A percentile compares a stretch with the other conserved stretches of the same genome.
Conservation (phyloP, 2,113 vertebrate genomes). For the Ranitomeya imitator region DNA sequence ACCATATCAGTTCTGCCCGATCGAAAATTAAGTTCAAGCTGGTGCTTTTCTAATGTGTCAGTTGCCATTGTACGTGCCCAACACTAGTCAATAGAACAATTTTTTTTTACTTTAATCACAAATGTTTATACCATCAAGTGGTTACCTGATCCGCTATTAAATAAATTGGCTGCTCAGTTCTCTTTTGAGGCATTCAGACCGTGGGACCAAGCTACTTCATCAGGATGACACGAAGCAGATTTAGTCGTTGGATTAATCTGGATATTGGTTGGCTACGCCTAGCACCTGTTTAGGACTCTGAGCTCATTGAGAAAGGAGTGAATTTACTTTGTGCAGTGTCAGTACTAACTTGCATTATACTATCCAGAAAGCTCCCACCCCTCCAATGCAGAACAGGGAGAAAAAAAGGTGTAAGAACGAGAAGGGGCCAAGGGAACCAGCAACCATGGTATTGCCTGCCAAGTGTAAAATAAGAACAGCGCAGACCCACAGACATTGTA, state of each 20-base stretch:
- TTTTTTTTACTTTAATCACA: slow-evolving; percentile 7
- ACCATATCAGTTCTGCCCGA: background rate
- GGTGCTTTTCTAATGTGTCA: background rate
- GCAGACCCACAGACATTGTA: slow-evolving; percentile 48
- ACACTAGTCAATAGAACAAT: background rate
- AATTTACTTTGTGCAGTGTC: slow-evolving; percentile 50
- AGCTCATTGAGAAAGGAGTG: slow-evolving; percentile 50
- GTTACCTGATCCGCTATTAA: slow-evolving; percentile 15
- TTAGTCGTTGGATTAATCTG: slow-evolving; percentile 27
- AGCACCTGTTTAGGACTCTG: slow-evolving; percentile 59
- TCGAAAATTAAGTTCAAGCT: background rate
- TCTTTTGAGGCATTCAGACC: slow-evolving; percentile 15
- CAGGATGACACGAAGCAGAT: slow-evolving; percentile 42
- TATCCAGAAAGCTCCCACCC: slow-evolving; percentile 48
- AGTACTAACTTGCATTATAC: slow-evolving; percentile 44
- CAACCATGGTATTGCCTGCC: slow-evolving; percentile 47
- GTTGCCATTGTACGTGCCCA: background rate
- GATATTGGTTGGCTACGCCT: slow-evolving; percentile 57
- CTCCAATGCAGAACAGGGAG: slow-evolving; percentile 9
- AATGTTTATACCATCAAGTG: slow-evolving; percentile 30
- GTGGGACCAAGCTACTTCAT: slow-evolving; percentile 36
- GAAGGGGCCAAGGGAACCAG: slow-evolving; percentile 52
- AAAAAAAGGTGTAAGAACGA: slow-evolving; percentile 53
- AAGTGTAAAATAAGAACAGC: slow-evolving; percentile 53
- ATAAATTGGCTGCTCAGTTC: slow-evolving; percentile 13